phyloP scores from a whole-genome alignment of 92 coral and sea anemone genomes.

The Pocillopora meandrina region DNA sequence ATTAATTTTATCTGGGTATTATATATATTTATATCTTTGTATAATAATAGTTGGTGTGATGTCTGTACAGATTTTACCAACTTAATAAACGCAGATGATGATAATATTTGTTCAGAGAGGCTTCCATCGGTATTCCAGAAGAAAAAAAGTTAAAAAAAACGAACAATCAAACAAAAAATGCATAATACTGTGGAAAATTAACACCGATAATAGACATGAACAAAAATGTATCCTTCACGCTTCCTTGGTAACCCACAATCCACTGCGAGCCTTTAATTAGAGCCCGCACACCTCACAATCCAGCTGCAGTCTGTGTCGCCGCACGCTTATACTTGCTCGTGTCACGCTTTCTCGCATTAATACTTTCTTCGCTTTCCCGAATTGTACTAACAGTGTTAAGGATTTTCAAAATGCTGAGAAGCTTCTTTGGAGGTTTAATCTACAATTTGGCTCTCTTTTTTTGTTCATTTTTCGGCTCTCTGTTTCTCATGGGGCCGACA shows the following conservation, averaged over 20 bases:
- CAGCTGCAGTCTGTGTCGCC: conserved; percentile 18
- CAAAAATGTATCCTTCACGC: no score
- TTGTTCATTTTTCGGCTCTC: conserved; percentile 78
- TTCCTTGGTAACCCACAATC: neutral
- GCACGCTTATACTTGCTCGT: neutral
- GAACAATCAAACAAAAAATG: no score
- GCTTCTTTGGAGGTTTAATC: conserved; percentile 72
- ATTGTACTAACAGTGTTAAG: neutral
- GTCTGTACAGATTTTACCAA: no score
- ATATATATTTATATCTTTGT: no score
- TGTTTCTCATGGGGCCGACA: conserved; percentile 85
- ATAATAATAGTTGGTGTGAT: no score
- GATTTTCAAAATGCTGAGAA: conserved; percentile 69
- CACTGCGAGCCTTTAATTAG: neutral
- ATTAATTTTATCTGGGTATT: no score
- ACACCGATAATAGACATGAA: no score
- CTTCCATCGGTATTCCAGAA: no score
- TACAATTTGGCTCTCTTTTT: conserved; percentile 57
- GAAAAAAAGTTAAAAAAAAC: no score
- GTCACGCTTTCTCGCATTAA: conserved; percentile 27
- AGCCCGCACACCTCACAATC: conserved; percentile 11
- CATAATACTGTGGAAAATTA: no score
- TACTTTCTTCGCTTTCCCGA: neutral
- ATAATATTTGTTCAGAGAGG: no score
- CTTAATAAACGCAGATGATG: no score